Conservation (phyloP, 2,797 vertebrate genomes). For the Natrix natrix region DNA sequence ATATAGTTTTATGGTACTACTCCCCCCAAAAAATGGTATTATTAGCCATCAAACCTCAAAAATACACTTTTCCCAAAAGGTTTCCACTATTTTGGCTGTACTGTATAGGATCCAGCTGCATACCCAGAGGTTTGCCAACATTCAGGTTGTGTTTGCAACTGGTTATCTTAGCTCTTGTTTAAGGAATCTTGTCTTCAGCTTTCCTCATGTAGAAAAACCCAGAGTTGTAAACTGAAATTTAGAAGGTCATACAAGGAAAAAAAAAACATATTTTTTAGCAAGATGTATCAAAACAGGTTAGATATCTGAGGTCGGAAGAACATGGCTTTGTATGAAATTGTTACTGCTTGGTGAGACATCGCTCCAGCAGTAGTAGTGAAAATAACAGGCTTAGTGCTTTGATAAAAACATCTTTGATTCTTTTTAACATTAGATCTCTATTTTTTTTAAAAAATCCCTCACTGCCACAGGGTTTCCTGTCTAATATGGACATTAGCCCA, state of each 20-base stretch:
- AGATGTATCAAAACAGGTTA: conserved; percentile 15
- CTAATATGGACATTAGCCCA: conserved; percentile 28
- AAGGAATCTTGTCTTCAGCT: conserved; percentile 34
- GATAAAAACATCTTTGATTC: not conserved
- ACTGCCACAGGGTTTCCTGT: not conserved
- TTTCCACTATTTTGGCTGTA: too few relatives aligned
- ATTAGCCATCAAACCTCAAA: too few relatives aligned
- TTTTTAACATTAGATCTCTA: conserved; percentile 19
- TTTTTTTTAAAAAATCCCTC: not conserved
- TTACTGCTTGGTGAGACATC: not conserved
- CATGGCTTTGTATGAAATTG: conserved; percentile 46
- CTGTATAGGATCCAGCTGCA: conserved; percentile 16
- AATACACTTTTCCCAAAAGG: too few relatives aligned
- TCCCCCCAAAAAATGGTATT: too few relatives aligned
- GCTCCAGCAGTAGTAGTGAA: conserved; percentile 26
- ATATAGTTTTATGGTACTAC: too few relatives aligned
- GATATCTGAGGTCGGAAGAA: not conserved
- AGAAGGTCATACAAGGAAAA: not conserved
- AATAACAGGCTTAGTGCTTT: conserved; percentile 8
- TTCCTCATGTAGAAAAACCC: conserved; percentile 16
- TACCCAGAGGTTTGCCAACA: conserved; percentile 12
- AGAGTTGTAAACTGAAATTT: not conserved
- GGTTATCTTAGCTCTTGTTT: conserved; percentile 39
- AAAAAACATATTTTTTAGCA: not conserved
- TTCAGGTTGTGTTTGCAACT: conserved; percentile 26